phyloP scores from a whole-genome alignment of 1,140 invertebrate species.

The Drosophila lacertosa region DNA sequence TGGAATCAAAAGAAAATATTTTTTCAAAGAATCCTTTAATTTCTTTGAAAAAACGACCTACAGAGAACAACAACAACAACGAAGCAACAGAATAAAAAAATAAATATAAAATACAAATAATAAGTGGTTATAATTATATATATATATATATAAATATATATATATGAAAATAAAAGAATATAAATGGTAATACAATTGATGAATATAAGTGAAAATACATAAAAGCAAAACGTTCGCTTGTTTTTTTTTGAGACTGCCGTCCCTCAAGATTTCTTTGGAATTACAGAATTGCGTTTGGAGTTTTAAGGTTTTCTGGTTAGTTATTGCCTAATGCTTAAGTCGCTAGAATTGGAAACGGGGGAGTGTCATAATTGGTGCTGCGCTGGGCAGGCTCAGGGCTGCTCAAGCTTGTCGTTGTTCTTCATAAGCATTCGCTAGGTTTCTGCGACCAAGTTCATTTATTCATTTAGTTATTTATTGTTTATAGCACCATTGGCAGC shows the following conservation, averaged over 20 bases:
- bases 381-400: no score
- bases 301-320: slow-evolving; percentile 10
- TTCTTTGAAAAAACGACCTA: not conserved
- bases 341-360: not conserved
- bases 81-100: slow-evolving; percentile 8
- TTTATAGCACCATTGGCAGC: slow-evolving; percentile 74
- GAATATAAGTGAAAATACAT: slow-evolving; percentile 7
- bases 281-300: slow-evolving; percentile 39
- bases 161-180: slow-evolving; percentile 4
- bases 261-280: slow-evolving; percentile 42
- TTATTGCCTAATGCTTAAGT: slow-evolving; percentile 11
- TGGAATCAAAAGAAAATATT: not conserved
- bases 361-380: not conserved
- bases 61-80: slow-evolving; percentile 18
- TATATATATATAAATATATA: slow-evolving; percentile 1
- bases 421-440: not conserved
- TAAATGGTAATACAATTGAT: slow-evolving; percentile 22
- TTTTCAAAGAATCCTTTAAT: no score
- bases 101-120: not conserved
- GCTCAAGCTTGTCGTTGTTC: slow-evolving; percentile 28
- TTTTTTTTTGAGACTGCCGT: not conserved
- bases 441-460: not conserved
- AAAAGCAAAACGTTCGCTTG: slow-evolving; percentile 19
- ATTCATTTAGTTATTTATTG: slow-evolving; percentile 53
- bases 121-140: slow-evolving; percentile 5